Percentiles rank a stretch among this genome's conserved stretches.
These are phyloP conservation scores for Rhinophrynus dorsalis DNA, from an alignment of 2,797 vertebrate species.

Conservation along the genomic window DNA sequence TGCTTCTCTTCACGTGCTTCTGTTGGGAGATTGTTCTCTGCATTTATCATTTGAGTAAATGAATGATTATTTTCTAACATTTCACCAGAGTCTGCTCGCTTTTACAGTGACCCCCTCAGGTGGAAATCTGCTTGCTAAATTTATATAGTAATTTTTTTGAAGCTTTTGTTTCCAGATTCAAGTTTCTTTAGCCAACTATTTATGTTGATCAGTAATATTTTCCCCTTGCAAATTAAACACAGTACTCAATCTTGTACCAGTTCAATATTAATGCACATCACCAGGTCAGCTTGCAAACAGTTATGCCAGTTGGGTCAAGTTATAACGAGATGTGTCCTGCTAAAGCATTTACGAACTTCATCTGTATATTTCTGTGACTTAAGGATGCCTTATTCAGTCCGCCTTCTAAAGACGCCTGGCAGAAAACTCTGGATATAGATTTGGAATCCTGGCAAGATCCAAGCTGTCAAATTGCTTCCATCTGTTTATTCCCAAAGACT, in stretches of 20 bases:
- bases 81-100: neutral
- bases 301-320: slow-evolving; percentile 36
- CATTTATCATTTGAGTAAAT: neutral
- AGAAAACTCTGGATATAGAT: slow-evolving; percentile 40
- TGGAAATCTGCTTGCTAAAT: slow-evolving; percentile 33
- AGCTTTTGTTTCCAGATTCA: slow-evolving; percentile 30
- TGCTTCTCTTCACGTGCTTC: too few relatives aligned
- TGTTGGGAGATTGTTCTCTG: neutral
- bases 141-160: slow-evolving; percentile 32
- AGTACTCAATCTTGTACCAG: slow-evolving; percentile 26
- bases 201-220: slow-evolving; percentile 20
- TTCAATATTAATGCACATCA: slow-evolving; percentile 31
- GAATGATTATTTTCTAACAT: neutral
- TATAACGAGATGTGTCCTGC: slow-evolving; percentile 33
- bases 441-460: slow-evolving; percentile 50
- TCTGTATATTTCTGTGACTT: slow-evolving; percentile 42
- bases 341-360: slow-evolving; percentile 46
- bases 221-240: slow-evolving; percentile 14
- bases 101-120: slow-evolving; percentile 2
- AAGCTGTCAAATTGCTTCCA: slow-evolving; percentile 57
- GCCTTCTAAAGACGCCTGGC: slow-evolving; percentile 55
- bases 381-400: slow-evolving; percentile 47
- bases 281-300: slow-evolving; percentile 18
- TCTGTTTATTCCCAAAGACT: slow-evolving; percentile 48
- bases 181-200: slow-evolving; percentile 25